These are phyloP conservation scores for Danaus plexippus DNA, from an alignment of 1,140 invertebrate species.

Conservation along the genomic window DNA sequence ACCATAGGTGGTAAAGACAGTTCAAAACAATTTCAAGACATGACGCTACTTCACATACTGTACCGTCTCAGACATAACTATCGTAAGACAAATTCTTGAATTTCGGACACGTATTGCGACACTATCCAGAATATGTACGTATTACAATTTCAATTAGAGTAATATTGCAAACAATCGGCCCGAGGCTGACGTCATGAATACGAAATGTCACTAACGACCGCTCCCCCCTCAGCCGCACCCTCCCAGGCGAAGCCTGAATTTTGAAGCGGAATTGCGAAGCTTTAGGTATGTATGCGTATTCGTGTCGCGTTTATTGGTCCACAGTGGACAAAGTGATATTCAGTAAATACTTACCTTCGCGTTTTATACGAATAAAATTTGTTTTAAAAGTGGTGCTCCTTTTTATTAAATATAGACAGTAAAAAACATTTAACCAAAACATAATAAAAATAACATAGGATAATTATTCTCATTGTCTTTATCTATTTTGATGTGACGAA, in stretches of 20 bases:
- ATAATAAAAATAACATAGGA: no score
- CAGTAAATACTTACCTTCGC: constrained; percentile 9
- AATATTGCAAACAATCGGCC: constrained; percentile 70
- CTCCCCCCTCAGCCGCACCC: constrained; percentile 21
- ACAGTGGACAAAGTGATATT: constrained; percentile 16
- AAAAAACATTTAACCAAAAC: no score
- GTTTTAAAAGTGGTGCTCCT: not conserved
- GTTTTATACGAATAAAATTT: constrained; percentile 5
- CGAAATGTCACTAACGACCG: constrained; percentile 69
- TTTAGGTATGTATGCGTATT: constrained; percentile 9
- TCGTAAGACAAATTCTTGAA: constrained; percentile 26
- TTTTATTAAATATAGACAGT: not conserved
- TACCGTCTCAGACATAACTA: no score
- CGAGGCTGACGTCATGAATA: constrained; percentile 66
- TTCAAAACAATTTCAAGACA: no score
- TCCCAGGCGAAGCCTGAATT: constrained; percentile 51
- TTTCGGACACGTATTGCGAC: constrained; percentile 34
- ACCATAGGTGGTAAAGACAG: no score
- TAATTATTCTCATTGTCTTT: no score
- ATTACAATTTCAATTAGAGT: constrained; percentile 70
- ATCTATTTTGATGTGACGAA: no score
- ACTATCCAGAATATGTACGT: constrained; percentile 50
- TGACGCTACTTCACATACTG: no score
- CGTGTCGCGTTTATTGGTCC: constrained; percentile 14
- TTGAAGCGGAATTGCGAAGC: constrained; percentile 34